Conservation (phyloP, 1,140 invertebrate species). For the Tetramorium simillimum region DNA sequence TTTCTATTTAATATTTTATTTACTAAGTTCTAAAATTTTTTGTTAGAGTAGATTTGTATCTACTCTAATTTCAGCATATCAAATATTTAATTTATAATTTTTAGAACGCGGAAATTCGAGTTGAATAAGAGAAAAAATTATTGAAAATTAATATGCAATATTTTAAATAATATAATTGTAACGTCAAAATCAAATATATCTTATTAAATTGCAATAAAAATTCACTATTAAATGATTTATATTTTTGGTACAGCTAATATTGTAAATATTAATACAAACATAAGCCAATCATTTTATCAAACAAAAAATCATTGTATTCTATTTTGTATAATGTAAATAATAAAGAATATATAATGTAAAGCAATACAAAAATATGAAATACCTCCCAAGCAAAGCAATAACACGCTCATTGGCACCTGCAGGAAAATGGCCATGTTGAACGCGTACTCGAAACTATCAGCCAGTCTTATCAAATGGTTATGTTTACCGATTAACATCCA, state of each 20-base stretch:
- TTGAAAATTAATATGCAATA: not conserved
- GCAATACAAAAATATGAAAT: not conserved
- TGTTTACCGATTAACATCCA: conserved; percentile 50
- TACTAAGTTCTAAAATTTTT: too few species aligned
- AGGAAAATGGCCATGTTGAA: conserved; percentile 63
- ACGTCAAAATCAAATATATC: too few species aligned
- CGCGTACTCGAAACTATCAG: conserved; percentile 48
- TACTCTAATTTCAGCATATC: too few species aligned
- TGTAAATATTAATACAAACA: not conserved
- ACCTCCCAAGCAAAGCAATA: conserved; percentile 73
- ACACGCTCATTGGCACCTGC: conserved; percentile 60
- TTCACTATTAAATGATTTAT: not conserved
- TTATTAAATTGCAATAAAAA: not conserved
- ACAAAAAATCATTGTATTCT: not conserved
- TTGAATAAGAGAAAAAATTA: not conserved
- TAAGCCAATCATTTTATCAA: not conserved
- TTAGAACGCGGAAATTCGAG: too few species aligned
- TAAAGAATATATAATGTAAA: not conserved
- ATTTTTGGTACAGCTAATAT: not conserved
- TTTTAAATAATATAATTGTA: too few species aligned
- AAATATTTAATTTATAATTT: too few species aligned
- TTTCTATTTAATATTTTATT: too few species aligned
- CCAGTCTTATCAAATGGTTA: conserved; percentile 39
- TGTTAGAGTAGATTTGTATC: too few species aligned
- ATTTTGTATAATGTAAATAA: not conserved